These are phyloP conservation scores for Crotalus helleri DNA, from an alignment of 2,113 vertebrate species.

Conservation along the genomic window DNA sequence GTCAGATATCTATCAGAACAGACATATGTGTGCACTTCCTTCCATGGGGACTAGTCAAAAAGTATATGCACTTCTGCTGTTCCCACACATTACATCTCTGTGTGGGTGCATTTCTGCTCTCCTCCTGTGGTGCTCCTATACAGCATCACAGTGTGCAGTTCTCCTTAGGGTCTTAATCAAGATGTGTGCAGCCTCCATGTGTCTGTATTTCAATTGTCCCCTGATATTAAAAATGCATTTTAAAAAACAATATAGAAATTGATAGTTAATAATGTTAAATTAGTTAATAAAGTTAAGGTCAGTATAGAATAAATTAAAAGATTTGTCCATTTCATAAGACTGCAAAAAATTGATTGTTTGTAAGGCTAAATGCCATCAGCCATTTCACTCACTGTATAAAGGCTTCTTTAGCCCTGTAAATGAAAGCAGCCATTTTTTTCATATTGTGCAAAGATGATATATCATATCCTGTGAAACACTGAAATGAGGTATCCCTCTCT, in stretches of 20 bases:
- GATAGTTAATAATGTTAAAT: neutral
- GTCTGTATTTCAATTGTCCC: neutral
- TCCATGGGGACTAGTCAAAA: neutral
- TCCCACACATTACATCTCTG: neutral
- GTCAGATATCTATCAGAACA: neutral
- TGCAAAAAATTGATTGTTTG: neutral
- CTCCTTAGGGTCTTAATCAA: neutral
- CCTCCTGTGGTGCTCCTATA: neutral
- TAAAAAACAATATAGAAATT: neutral
- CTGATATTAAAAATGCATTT: neutral
- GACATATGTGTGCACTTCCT: neutral
- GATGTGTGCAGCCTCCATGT: neutral
- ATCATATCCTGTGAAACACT: neutral
- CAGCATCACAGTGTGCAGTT: neutral
- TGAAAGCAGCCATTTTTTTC: neutral
- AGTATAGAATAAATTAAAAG: neutral
- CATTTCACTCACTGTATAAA: neutral
- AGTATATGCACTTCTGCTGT: neutral
- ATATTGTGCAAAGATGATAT: neutral
- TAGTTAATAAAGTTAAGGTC: neutral
- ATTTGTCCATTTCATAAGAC: neutral
- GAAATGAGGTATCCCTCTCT: neutral
- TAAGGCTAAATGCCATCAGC: neutral
- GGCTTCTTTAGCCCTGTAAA: neutral
- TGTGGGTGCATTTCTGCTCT: neutral